These are phyloP conservation scores for Ernsta delagoae DNA, from an alignment of 2,888 invertebrate species.

Conservation along the genomic window DNA sequence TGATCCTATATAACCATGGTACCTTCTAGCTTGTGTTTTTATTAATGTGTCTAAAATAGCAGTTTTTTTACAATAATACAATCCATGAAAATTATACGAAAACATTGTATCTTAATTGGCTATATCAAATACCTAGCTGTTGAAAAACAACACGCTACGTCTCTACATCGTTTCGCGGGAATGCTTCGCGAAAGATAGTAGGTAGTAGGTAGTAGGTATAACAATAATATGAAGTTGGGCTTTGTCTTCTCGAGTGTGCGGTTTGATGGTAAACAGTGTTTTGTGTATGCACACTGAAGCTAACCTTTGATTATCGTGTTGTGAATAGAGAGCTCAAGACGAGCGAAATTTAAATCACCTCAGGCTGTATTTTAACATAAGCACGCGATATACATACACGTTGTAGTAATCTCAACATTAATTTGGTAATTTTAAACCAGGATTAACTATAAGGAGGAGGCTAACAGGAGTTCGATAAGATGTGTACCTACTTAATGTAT, in stretches of 20 bases:
- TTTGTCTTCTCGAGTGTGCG: constrained; percentile 6
- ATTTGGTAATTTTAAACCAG: too few species aligned
- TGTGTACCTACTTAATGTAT: too few species aligned
- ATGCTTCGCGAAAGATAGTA: neutral
- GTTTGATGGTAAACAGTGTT: constrained; percentile 8
- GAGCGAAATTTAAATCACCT: neutral
- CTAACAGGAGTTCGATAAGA: too few species aligned
- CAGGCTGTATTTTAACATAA: neutral
- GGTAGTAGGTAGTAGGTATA: neutral
- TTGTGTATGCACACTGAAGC: constrained; percentile 3
- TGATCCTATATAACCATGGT: too few species aligned
- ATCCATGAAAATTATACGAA: neutral
- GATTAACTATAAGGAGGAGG: too few species aligned
- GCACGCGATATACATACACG: too few species aligned
- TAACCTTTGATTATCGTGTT: neutral
- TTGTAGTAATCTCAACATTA: too few species aligned
- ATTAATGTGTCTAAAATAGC: too few species aligned
- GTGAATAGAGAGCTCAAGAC: constrained; percentile 3
- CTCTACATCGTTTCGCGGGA: neutral
- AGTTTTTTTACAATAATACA: too few species aligned
- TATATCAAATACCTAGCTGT: neutral
- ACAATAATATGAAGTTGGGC: neutral
- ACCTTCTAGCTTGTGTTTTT: too few species aligned
- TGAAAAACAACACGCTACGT: neutral
- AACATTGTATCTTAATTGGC: neutral